These are phyloP conservation scores for Nothocercus nigrocapillus DNA, from an alignment of 2,113 vertebrate species.

Conservation along the genomic window DNA sequence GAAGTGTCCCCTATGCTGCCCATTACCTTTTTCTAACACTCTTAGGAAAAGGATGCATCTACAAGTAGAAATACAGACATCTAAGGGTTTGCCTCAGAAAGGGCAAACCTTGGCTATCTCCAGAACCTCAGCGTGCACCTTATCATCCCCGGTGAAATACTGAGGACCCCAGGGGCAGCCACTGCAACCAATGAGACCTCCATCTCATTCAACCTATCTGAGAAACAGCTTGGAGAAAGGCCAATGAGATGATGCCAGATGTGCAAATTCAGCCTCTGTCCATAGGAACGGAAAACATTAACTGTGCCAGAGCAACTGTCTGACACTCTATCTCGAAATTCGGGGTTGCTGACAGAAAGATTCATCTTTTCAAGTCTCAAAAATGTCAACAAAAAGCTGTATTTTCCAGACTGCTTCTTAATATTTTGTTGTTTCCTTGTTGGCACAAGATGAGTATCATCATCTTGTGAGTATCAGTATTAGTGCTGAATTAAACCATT, in stretches of 20 bases:
- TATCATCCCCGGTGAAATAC: not conserved
- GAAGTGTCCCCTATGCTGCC: not conserved
- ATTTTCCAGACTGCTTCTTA: not conserved
- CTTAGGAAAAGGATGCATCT: not conserved
- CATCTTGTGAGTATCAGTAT: not conserved
- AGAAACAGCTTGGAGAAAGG: not conserved
- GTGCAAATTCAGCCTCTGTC: not conserved
- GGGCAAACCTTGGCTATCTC: not conserved
- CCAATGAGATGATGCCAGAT: not conserved
- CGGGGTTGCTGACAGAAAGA: not conserved
- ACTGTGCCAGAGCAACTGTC: not conserved
- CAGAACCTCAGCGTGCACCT: not conserved
- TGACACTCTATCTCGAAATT: not conserved
- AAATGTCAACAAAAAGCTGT: not conserved
- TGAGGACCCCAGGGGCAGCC: fast-evolving
- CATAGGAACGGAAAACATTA: not conserved
- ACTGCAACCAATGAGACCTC: fast-evolving
- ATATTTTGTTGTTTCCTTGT: not conserved
- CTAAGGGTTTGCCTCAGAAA: not conserved
- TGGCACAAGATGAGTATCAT: not conserved
- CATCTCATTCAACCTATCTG: not conserved
- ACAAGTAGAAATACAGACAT: not conserved
- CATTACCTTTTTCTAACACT: not conserved
- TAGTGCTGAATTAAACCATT: not conserved
- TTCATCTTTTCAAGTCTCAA: not conserved